Base-by-base conservation (phyloP, 2,113 vertebrate genomes). In the Ramphastos sulfuratus region DNA sequence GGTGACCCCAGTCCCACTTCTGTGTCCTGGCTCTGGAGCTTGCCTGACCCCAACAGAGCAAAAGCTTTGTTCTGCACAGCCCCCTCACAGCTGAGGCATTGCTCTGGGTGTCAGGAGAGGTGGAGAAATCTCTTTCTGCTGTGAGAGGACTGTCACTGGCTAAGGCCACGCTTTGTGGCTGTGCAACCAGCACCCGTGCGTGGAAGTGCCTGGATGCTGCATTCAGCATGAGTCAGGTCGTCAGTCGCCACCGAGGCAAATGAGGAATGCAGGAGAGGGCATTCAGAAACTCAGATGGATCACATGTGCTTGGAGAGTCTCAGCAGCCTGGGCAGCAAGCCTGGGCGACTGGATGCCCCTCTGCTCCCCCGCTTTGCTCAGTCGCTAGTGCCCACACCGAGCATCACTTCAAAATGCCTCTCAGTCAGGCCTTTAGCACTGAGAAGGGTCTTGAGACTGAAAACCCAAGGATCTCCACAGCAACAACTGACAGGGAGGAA, bases 101-200 rank as follows among this genome's bases (percentile, higher is more conserved):
- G 52, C 33, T 85, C 33, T 59, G n/a, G 37, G 66, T 3, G 0
- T 58, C 76, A 85, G 79, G 5, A 79, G 6, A 50, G 27, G 52
- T 20, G 42, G n/a, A 55, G 11, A 89, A 87, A 52, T 27, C 55
- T 4, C 9, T 74, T 31, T 30, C 55, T 33, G 19, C 35, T 83
- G 28, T 39, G 10, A 3, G 17, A 81, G 28, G 8, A 67, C 0
- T 0, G 30, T 90, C 23, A 82, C 44, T 46, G 44, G 15, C 44
- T 17, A 18, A 46, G 44, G 44, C 44, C 44, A 46, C 7, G 15
- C 16, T 46, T 39, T 44, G 19, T n/a, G 52, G 23, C 33, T 10
- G 58, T 0, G 1, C 12, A 81, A 7, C 27, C 55, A 6, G 44
- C 55, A 16, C 6, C 16, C 0, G 0, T 1, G 2, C 24, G 20